Base-by-base conservation (phyloP, 2,797 vertebrate species). In the Clarias fuscus region DNA sequence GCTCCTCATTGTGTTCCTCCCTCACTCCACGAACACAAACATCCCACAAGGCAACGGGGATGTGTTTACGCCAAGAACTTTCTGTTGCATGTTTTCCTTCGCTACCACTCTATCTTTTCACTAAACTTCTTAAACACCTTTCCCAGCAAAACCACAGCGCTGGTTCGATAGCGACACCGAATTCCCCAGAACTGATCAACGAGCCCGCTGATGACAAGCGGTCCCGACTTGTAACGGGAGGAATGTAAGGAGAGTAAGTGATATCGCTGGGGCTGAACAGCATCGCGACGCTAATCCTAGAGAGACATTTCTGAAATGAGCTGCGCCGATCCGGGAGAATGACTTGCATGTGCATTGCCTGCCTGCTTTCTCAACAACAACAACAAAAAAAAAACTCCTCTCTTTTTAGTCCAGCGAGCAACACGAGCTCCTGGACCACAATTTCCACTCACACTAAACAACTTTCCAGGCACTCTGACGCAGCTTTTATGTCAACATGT, bases 21-120 rank as follows among this genome's bases (percentile, higher is more conserved):
- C 87, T 90, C 85, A 87, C 89, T 90, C 86, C 79, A 91, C 87
- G 83, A 89, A 80, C 75, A 87, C 84, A 83, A 86, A 75, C 82
- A 87, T 88, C 68, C 83, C n/a, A 76, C 84, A 85, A 7, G 62
- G 48, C 73, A n/a, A 85, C 56, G 7, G 18, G 22, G 30, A 17
- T 58, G 72, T 77, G 62, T 84, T 78, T 59, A 85, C 67, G 58
- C 24, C 40, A 14, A 14, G 1, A 27, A 6, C 8, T 43, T 37
- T 80, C 76, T 61, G 76, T 59, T 43, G 33, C n/a, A 5, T 3
- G 56, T 30, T 53, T 82, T 18, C 15, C 48, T 68, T 56, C 3
- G 10, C 77, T 17, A 10, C 13, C 18, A 24, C 76, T n/a, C 33
- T 40, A 14, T 80, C 33, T 80, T 48, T 81, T 62, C 76, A 15